Evolutionary conservation across 2,888 invertebrate genomes (phyloP).

Genomic region (Limnephilus lunatus): DNA sequence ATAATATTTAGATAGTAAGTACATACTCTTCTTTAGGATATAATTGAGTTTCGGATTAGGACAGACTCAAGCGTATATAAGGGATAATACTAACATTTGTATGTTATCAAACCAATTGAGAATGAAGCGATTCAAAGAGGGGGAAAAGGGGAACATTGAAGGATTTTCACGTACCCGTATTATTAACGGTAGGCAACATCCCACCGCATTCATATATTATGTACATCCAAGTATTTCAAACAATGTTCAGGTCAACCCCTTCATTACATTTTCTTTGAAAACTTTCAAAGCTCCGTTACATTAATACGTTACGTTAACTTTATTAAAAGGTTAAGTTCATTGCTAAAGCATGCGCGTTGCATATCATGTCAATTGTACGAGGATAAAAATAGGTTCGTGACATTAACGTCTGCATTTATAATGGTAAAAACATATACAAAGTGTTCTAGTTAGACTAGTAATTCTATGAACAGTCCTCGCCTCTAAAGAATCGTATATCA

Average conservation of each 20-base stretch:
- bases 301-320: neutral
- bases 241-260: neutral
- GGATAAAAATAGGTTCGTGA: neutral
- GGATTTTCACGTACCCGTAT: neutral
- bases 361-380: neutral
- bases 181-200: neutral
- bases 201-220: neutral
- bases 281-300: neutral
- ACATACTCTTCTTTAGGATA: neutral
- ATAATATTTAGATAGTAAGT: neutral
- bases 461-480: too few relatives aligned
- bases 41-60: neutral
- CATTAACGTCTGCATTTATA: neutral
- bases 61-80: neutral
- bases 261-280: neutral
- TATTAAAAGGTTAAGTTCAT: neutral
- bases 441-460: too few relatives aligned
- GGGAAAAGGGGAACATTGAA: neutral
- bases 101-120: constrained; percentile 16
- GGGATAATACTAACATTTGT: constrained; percentile 18
- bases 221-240: neutral
- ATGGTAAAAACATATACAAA: neutral
- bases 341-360: neutral
- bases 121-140: neutral
- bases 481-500: too few relatives aligned